These are phyloP conservation scores for Danio kyathit DNA, from an alignment of 2,797 vertebrate genomes.

Conservation along the genomic window DNA sequence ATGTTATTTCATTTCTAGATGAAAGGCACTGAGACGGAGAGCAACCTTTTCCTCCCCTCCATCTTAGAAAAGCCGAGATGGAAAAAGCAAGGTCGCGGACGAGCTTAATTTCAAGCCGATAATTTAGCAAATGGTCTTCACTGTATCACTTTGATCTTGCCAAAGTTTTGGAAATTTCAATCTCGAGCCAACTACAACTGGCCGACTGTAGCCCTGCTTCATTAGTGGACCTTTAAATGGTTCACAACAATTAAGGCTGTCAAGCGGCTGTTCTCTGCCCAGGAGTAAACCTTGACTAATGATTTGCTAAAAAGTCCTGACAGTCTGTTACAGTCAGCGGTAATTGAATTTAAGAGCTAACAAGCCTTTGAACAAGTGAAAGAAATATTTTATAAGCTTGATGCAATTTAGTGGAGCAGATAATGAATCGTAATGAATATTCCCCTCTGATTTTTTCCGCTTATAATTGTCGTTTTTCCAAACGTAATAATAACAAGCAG, in stretches of 20 bases:
- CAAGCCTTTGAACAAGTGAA: conserved; percentile 87
- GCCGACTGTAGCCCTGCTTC: conserved; percentile 83
- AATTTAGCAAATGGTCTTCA: conserved; percentile 81
- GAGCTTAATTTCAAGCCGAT: conserved; percentile 77
- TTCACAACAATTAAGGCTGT: conserved; percentile 89
- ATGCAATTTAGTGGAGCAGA: conserved; percentile 84
- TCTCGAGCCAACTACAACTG: conserved; percentile 77
- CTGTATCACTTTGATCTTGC: conserved; percentile 82
- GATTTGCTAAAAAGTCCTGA: conserved; percentile 90
- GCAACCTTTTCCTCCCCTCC: conserved; percentile 28
- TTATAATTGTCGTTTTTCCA: conserved; percentile 68
- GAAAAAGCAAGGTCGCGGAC: conserved; percentile 71
- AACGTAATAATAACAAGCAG: conserved; percentile 67
- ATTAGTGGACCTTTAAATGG: conserved; percentile 89
- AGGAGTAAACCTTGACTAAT: conserved; percentile 85
- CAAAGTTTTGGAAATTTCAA: conserved; percentile 84
- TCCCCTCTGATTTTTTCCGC: conserved; percentile 70
- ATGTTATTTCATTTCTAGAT: conserved; percentile 75
- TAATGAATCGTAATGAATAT: conserved; percentile 82
- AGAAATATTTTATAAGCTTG: conserved; percentile 89
- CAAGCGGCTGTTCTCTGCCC: conserved; percentile 73
- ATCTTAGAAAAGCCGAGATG: conserved; percentile 63
- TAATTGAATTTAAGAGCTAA: conserved; percentile 90
- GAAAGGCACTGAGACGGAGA: conserved; percentile 68
- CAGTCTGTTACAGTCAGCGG: conserved; percentile 85